A percentile compares a stretch with the other conserved stretches of the same genome.
phyloP scores from a whole-genome alignment of 2,113 vertebrate species.

The Talpa occidentalis region DNA sequence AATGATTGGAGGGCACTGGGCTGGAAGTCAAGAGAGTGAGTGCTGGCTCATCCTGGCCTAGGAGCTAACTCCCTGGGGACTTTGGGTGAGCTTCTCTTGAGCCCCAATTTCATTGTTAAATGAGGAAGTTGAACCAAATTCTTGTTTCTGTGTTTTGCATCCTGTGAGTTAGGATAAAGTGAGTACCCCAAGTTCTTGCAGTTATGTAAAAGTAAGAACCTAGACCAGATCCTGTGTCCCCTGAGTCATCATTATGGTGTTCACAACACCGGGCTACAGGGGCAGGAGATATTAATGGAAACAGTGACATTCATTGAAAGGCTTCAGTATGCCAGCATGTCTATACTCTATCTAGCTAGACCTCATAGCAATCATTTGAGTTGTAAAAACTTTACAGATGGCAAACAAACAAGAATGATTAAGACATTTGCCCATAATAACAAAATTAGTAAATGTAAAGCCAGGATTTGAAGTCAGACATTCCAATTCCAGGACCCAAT shows the following conservation, averaged over 20 bases:
- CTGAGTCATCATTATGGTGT: neutral
- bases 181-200: neutral
- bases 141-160: neutral
- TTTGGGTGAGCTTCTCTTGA: neutral
- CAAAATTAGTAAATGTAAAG: slow-evolving; percentile 6
- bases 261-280: neutral
- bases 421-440: neutral
- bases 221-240: neutral
- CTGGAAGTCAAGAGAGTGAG: slow-evolving; percentile 55
- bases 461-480: slow-evolving; percentile 45
- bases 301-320: neutral
- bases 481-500: neutral
- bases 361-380: neutral
- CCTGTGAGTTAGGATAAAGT: slow-evolving; percentile 16
- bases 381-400: slow-evolving; percentile 21
- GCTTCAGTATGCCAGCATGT: neutral
- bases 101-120: neutral
- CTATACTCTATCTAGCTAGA: neutral
- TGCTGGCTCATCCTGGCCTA: slow-evolving; percentile 10
- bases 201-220: neutral
- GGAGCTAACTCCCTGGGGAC: neutral
- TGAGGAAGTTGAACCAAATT: neutral
- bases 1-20: slow-evolving; percentile 53
- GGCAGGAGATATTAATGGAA: neutral
- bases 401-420: slow-evolving; percentile 1